Evolutionary conservation across 2,888 invertebrate genomes (phyloP), one percentile per base, ranked within the genome.

Genomic region (Iselma pallidipennis): DNA sequence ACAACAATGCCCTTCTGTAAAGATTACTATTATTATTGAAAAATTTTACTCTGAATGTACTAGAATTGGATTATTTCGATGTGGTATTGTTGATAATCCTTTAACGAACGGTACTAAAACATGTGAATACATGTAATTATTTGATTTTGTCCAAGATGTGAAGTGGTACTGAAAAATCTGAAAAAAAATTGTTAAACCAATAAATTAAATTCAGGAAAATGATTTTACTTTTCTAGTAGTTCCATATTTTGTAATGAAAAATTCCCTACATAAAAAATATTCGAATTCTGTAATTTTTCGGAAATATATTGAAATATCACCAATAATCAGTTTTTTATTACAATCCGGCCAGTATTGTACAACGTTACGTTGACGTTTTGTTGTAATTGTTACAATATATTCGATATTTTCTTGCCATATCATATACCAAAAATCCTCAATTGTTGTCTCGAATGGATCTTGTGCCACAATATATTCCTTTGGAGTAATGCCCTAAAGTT

Each of bases 331-430:
- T 9, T 23, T 50, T 50, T 29, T 25, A 19, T 26, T 50, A 5
- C 3, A 29, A 50, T 29, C 19, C 23, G 50, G 50, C 50, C 50
- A 50, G 25, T 50, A 50, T 25, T 50, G 26, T 9, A 23, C 21
- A 12, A 0, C 23, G n/a, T 50, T 10, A 5, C 14, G 14, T 29
- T 26, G 26, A 2, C 25, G 12, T 14, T 16, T 21, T 2, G 26
- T 19, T 9, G 50, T 50, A 28, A 26, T 50, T 29, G 29, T 26
- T n/a, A 26, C 26, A 25, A 50, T 29, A 50, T 25, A 26, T 50
- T 50, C 26, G 4, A 50, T n/a, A 29, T 50, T 50, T 5, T 50
- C 50, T 26, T 50, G 50, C 50, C 50, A 50, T 28, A 50, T 50
- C 50, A 50, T 50, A 14, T 29, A 29, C 50, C 50, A 50, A 6